Percentiles rank a stretch among this genome's conserved stretches.
These are phyloP conservation scores for Microctonus aethiopoides DNA, from an alignment of 2,888 invertebrate genomes.

Conservation along the genomic window DNA sequence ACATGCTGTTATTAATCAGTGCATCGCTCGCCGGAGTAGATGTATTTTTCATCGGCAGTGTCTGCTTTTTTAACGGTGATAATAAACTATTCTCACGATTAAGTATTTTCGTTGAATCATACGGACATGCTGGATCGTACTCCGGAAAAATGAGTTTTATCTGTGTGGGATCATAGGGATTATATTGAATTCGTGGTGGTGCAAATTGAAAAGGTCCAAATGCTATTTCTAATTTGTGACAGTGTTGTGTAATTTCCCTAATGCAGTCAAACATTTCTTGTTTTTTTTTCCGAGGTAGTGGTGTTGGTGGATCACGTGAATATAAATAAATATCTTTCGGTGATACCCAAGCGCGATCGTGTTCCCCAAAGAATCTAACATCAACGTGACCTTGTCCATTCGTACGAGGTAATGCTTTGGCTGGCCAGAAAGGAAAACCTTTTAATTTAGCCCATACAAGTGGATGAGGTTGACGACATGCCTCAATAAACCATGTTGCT, in stretches of 20 bases:
- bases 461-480: conserved; percentile 89
- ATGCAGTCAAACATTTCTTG: conserved; percentile 61
- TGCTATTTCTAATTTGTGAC: conserved; percentile 56
- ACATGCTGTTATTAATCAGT: not conserved
- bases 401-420: conserved; percentile 85
- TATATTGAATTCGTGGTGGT: conserved; percentile 57
- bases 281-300: conserved; percentile 58
- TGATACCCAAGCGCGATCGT: conserved; percentile 93
- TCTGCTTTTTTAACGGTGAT: not conserved
- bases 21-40: not conserved
- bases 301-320: conserved; percentile 71
- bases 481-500: conserved; percentile 90
- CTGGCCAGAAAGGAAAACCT: conserved; percentile 98
- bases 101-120: conserved; percentile 27
- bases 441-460: conserved; percentile 97
- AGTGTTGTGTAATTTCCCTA: conserved; percentile 60
- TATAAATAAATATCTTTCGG: conserved; percentile 86
- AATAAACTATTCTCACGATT: not conserved
- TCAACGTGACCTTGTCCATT: conserved; percentile 78
- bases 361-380: conserved; percentile 94
- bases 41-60: conserved; percentile 20
- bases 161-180: conserved; percentile 60
- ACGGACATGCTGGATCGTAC: conserved; percentile 55
- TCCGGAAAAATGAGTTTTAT: conserved; percentile 60
- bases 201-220: conserved; percentile 63